Percentiles rank a stretch among this genome's conserved stretches.
Evolutionary conservation across 2,797 vertebrate genomes (phyloP).

Genomic region (Crocidura indochinensis): DNA sequence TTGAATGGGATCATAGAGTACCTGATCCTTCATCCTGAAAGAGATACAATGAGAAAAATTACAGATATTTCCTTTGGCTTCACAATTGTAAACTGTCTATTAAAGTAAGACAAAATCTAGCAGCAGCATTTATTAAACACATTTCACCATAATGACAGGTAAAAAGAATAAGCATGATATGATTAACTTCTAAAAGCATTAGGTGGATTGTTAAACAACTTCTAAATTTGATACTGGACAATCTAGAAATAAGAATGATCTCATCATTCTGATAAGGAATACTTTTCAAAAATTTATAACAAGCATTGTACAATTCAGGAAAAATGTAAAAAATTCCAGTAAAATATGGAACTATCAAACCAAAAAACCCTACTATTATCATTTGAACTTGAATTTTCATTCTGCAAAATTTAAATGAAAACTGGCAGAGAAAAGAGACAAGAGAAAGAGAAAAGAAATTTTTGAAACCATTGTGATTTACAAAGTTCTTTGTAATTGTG

Average conservation of each 20-base stretch:
- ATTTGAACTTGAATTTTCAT: constrained; percentile 4
- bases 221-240: constrained; percentile 5
- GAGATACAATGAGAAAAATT: not conserved
- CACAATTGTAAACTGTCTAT: not conserved
- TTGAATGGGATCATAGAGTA: not conserved
- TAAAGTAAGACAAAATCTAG: constrained; percentile 41
- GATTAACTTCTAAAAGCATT: not conserved
- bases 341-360: constrained; percentile 1
- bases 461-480: no score
- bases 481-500: no score
- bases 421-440: not conserved
- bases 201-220: not conserved
- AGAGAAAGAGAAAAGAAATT: not conserved
- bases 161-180: constrained; percentile 34
- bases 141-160: constrained; percentile 19
- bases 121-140: constrained; percentile 17
- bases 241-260: constrained; percentile 2
- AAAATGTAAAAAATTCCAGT: not conserved
- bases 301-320: not conserved
- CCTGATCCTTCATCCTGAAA: constrained; percentile 13
- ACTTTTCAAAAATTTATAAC: not conserved
- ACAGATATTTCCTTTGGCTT: constrained; percentile 2
- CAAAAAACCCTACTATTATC: not conserved
- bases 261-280: not conserved
- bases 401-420: not conserved